Conservation (phyloP, 2,888 invertebrate species). For the Diarsia mendica region DNA sequence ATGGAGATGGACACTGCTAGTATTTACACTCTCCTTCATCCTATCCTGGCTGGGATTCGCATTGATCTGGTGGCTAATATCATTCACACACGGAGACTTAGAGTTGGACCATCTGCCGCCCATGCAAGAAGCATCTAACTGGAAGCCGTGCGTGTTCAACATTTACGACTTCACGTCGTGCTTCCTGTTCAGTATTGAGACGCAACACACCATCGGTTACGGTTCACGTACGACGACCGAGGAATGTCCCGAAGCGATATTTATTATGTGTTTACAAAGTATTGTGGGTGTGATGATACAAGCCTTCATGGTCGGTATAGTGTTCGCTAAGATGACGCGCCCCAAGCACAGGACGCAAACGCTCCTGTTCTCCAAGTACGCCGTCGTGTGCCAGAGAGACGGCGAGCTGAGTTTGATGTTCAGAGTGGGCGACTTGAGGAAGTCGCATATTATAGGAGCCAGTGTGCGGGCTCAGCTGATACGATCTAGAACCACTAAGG, state of each 20-base stretch:
- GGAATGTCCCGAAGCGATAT: constrained; percentile 97
- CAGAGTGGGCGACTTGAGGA: constrained; percentile 96
- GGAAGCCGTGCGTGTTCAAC: constrained; percentile 95
- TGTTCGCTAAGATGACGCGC: constrained; percentile 97
- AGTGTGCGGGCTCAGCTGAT: constrained; percentile 96
- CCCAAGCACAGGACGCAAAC: constrained; percentile 98
- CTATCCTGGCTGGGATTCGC: constrained; percentile 96
- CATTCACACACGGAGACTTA: constrained; percentile 96
- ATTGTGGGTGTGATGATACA: constrained; percentile 96
- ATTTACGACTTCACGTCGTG: constrained; percentile 96
- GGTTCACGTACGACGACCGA: constrained; percentile 96
- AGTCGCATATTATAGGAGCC: constrained; percentile 97
- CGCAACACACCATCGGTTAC: constrained; percentile 97
- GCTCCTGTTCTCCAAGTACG: constrained; percentile 95
- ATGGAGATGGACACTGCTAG: constrained; percentile 97
- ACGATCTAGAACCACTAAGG: constrained; percentile 94
- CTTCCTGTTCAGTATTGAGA: constrained; percentile 97
- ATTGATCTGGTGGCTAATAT: constrained; percentile 96
- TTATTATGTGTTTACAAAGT: constrained; percentile 97
- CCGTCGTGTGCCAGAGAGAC: constrained; percentile 96
- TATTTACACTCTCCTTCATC: constrained; percentile 96
- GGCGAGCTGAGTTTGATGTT: constrained; percentile 96
- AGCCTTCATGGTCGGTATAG: constrained; percentile 94
- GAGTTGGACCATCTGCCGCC: constrained; percentile 90
- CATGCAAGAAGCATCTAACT: constrained; percentile 88